These are phyloP conservation scores for Panthera leo DNA, from an alignment of 2,113 vertebrate species.

Conservation along the genomic window DNA sequence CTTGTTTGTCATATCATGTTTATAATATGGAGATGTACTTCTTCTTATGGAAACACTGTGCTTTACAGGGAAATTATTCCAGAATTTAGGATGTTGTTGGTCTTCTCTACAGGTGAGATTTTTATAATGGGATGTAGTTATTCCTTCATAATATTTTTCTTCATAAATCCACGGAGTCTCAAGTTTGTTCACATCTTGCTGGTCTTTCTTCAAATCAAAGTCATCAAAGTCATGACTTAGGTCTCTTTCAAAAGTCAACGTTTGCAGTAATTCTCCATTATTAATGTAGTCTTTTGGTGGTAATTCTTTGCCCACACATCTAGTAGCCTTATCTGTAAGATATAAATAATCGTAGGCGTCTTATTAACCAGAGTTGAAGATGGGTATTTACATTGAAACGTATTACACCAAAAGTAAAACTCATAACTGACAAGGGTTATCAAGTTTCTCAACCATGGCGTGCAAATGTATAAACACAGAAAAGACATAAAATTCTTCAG, in stretches of 20 bases:
- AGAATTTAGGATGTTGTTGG: background rate
- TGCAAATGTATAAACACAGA: background rate
- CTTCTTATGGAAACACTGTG: background rate
- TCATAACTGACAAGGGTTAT: background rate
- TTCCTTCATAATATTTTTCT: background rate
- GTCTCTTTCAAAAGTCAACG: background rate
- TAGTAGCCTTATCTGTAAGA: background rate
- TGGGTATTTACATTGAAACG: background rate
- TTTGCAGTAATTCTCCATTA: background rate
- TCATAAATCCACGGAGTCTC: background rate
- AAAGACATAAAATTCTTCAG: background rate
- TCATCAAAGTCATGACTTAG: background rate
- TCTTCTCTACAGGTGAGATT: background rate
- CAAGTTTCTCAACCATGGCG: too few relatives aligned
- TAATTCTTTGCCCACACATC: background rate
- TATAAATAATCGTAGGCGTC: background rate
- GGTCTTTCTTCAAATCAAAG: background rate
- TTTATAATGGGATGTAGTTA: background rate
- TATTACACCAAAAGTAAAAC: background rate
- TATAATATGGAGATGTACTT: background rate
- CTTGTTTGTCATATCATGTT: background rate
- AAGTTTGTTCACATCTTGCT: background rate
- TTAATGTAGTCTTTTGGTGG: background rate
- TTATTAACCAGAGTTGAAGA: background rate
- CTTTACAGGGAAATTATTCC: background rate